Percentiles rank a stretch among this genome's conserved stretches.
Evolutionary conservation across 2,797 vertebrate genomes (phyloP).

Genomic region (Sebastes minor): DNA sequence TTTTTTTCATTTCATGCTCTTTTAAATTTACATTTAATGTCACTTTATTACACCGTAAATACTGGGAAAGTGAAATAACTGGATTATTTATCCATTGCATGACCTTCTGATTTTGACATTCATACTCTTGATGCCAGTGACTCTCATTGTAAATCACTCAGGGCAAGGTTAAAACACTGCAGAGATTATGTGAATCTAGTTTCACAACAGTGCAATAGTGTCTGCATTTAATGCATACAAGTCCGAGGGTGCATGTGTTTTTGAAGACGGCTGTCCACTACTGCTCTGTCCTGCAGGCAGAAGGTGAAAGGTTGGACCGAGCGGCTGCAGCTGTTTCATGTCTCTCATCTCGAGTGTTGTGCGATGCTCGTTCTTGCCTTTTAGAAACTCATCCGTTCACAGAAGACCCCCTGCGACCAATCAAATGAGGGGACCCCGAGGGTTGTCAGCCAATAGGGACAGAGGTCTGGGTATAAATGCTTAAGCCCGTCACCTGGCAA

Average conservation of each 20-base stretch:
- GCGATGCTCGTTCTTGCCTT: conserved; percentile 81
- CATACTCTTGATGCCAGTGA: neutral
- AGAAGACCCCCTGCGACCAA: conserved; percentile 66
- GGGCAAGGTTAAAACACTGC: neutral
- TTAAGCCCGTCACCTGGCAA: conserved; percentile 65
- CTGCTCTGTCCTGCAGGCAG: neutral
- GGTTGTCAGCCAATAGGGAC: conserved; percentile 70
- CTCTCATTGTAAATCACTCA: neutral
- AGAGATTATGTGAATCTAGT: neutral
- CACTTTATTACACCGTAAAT: neutral
- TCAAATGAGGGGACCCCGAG: conserved; percentile 51
- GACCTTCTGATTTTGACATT: neutral
- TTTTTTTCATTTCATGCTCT: neutral
- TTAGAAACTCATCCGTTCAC: conserved; percentile 76
- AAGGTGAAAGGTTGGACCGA: conserved; percentile 56
- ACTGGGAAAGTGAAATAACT: neutral
- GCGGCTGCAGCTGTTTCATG: conserved; percentile 77
- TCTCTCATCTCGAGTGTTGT: conserved; percentile 72
- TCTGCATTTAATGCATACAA: neutral
- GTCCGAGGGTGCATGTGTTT: neutral
- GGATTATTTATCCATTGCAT: neutral
- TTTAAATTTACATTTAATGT: neutral
- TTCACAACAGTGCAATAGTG: neutral
- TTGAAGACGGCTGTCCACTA: neutral
- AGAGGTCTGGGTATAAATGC: conserved; percentile 79